A percentile compares a stretch with the other conserved stretches of the same genome.
These are phyloP conservation scores for Sphyrna mokarran DNA, from an alignment of 2,113 vertebrate species.

Conservation along the genomic window DNA sequence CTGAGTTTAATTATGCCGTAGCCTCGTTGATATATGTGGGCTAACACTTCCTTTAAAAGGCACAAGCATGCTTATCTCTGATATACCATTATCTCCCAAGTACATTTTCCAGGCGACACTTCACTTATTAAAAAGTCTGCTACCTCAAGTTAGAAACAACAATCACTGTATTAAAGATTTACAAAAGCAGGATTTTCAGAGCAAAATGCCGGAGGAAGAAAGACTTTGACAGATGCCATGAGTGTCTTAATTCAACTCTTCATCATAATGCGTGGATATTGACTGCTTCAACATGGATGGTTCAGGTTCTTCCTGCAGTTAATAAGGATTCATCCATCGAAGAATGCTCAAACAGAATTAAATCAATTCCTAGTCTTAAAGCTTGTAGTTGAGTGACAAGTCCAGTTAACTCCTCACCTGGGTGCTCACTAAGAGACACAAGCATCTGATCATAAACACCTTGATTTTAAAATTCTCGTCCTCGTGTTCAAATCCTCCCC, in stretches of 20 bases:
- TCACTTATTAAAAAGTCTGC: not conserved
- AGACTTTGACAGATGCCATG: not conserved
- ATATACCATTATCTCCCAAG: not conserved
- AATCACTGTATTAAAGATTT: not conserved
- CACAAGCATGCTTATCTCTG: not conserved
- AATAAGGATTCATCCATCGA: not conserved
- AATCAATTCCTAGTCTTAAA: not conserved
- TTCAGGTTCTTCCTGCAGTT: not conserved
- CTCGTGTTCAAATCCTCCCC: too few relatives aligned
- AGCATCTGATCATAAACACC: not conserved
- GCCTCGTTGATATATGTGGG: not conserved
- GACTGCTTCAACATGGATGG: not conserved
- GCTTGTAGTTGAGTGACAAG: not conserved
- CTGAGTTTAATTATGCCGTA: not conserved
- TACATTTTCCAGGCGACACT: not conserved
- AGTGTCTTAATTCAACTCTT: not conserved
- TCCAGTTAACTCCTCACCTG: not conserved
- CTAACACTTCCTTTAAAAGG: not conserved
- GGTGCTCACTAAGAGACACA: not conserved
- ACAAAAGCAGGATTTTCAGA: not conserved
- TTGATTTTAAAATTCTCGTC: not conserved
- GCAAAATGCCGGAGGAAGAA: not conserved
- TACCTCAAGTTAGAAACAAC: not conserved
- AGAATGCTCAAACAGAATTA: not conserved
- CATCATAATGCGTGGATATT: not conserved